Conservation (phyloP, 2,113 vertebrate species). For the Tympanuchus pallidicinctus region DNA sequence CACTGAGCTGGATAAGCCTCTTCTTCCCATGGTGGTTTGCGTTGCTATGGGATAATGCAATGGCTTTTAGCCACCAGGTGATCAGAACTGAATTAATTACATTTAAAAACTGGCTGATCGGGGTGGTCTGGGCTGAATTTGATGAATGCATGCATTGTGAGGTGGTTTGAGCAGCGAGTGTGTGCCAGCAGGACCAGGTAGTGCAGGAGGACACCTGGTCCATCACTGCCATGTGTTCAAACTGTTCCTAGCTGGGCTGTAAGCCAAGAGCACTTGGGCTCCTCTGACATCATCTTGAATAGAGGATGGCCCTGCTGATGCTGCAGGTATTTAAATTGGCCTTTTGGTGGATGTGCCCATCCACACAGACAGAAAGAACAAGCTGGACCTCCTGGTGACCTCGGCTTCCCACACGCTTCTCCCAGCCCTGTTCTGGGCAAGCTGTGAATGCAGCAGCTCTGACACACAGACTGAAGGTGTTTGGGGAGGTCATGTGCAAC, state of each 20-base stretch:
- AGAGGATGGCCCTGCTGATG: background rate
- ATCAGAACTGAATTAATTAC: background rate
- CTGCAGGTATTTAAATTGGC: background rate
- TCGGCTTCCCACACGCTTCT: accelerated
- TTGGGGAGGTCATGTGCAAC: background rate
- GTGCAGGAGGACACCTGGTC: background rate
- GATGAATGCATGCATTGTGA: background rate
- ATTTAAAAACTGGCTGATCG: background rate
- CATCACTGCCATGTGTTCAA: accelerated
- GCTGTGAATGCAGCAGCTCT: background rate
- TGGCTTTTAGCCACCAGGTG: accelerated
- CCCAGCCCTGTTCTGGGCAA: background rate
- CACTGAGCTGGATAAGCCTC: background rate
- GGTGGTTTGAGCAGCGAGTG: background rate
- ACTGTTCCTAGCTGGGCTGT: background rate
- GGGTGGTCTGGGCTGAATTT: background rate
- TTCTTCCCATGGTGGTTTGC: background rate
- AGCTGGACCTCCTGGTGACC: background rate
- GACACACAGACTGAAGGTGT: background rate
- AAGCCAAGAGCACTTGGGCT: background rate
- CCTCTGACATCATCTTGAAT: accelerated
- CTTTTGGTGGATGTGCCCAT: background rate
- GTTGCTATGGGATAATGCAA: background rate
- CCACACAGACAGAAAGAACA: background rate
- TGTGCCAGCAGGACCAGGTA: accelerated